Evolutionary conservation across 1,140 invertebrate genomes (phyloP), one percentile per base, ranked within the genome.

Genomic region (Drusus annulatus): DNA sequence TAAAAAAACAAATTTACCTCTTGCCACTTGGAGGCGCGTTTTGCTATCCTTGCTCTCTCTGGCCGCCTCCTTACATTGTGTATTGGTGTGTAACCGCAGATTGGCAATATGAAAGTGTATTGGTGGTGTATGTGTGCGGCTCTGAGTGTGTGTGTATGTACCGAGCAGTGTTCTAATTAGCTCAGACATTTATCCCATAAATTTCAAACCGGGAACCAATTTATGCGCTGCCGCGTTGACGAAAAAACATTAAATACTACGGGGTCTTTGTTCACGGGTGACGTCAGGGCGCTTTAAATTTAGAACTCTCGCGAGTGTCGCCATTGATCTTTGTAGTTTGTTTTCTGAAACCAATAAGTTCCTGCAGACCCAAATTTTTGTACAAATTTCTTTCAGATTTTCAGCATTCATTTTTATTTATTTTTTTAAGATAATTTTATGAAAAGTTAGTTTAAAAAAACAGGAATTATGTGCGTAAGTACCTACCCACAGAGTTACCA

Each of bases 111-210:
- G 69, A 23, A 51, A 19, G 23, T 45, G 68, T 45, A 45, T 45
- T 13, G 8, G 36, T 10, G 36, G 36, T 45, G 36, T 45, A 45
- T 45, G 36, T 45, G 36, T 45, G 36, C 36, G 25, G 21, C 8
- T 31, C 25, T 31, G 62, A 10, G 25, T 28, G 25, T 69, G 36
- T 69, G 60, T 63, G 36, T 69, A 17, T 69, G 65, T 16, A 17
- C 45, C 21, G 75, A 77, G 75, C 52, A 52, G 76, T 78, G 76
- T 69, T 78, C 76, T 78, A 78, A 78, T 78, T 78, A 78, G 65
- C 76, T 52, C 76, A 71, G 76, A 78, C 76, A 69, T 78, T 78
- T 78, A 69, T 78, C 76, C 76, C 62, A 69, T 69, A 78, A 78
- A 69, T 69, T 56, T 69, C 21, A 78, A 68, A 69, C 62, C 23